These are phyloP conservation scores for Polypterus senegalus DNA, from an alignment of 2,113 vertebrate species.

Conservation along the genomic window DNA sequence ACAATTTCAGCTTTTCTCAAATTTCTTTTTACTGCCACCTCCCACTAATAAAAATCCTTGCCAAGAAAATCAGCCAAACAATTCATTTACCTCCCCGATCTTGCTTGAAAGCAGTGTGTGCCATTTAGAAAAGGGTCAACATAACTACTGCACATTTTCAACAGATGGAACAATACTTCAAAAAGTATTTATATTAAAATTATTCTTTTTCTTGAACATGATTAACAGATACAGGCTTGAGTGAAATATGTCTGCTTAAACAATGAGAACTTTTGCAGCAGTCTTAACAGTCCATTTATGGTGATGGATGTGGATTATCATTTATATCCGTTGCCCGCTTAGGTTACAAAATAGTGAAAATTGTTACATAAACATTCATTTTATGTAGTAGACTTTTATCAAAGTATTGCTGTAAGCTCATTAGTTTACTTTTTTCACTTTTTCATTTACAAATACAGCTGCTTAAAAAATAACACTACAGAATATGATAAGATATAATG, in stretches of 20 bases:
- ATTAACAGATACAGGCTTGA: constrained; percentile 38
- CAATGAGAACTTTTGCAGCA: constrained; percentile 27
- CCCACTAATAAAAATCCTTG: constrained; percentile 46
- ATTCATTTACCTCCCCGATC: constrained; percentile 52
- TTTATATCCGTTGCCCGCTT: constrained; percentile 22
- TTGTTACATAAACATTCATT: constrained; percentile 21
- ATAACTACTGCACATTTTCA: constrained; percentile 47
- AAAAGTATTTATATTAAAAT: constrained; percentile 40
- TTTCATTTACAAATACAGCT: too few species aligned
- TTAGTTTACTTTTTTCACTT: too few species aligned
- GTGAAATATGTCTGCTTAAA: constrained; percentile 37
- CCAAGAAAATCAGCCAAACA: constrained; percentile 55
- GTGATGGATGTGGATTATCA: constrained; percentile 35
- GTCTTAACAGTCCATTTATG: constrained; percentile 35
- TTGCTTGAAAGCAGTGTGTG: constrained; percentile 44
- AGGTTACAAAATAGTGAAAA: too few species aligned
- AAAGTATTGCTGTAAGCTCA: too few species aligned
- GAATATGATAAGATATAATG: too few species aligned
- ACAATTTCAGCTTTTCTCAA: constrained; percentile 51
- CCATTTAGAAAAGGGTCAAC: constrained; percentile 46
- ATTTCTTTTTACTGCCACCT: constrained; percentile 51
- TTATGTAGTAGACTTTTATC: constrained; percentile 6
- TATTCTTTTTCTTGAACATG: constrained; percentile 43
- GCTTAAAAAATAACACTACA: too few species aligned
- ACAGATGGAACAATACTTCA: constrained; percentile 40